These are phyloP conservation scores for Kryptolebias marmoratus DNA, from an alignment of 2,113 vertebrate genomes.

Conservation along the genomic window DNA sequence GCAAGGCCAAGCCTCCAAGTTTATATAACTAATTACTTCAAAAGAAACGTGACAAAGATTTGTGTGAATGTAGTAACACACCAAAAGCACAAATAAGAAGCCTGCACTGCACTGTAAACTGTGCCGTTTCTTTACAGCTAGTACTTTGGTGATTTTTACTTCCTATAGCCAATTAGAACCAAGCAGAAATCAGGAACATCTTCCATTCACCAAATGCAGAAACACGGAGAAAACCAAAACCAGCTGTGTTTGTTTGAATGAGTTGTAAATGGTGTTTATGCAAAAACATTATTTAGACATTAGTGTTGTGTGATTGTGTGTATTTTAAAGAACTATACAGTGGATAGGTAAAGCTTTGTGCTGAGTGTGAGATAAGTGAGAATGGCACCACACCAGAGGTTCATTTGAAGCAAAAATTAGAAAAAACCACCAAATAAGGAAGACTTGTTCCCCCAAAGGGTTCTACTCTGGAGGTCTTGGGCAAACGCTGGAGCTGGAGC, in stretches of 20 bases:
- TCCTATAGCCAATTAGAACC: constrained; percentile 41
- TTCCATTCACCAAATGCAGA: constrained; percentile 35
- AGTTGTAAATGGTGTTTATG: constrained; percentile 72
- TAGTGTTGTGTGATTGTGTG: constrained; percentile 56
- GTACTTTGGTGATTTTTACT: constrained; percentile 21
- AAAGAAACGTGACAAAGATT: not conserved
- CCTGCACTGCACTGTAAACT: not conserved
- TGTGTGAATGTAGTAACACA: not conserved
- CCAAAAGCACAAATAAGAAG: not conserved
- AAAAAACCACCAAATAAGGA: constrained; percentile 54
- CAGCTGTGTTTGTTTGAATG: constrained; percentile 65
- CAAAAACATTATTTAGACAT: constrained; percentile 71
- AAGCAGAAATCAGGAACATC: constrained; percentile 52
- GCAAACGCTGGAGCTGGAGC: constrained; percentile 41
- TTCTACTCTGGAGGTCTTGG: constrained; percentile 47
- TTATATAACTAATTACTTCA: not conserved
- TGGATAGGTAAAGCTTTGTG: constrained; percentile 58
- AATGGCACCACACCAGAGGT: constrained; percentile 60
- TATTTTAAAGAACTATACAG: constrained; percentile 68
- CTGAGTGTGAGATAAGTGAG: constrained; percentile 63
- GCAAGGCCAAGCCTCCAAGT: not conserved
- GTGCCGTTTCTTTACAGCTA: not conserved
- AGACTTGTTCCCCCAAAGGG: constrained; percentile 47
- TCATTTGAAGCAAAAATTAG: constrained; percentile 43
- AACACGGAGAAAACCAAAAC: constrained; percentile 40